phyloP scores from a whole-genome alignment of 2,797 vertebrate species.

The Cryptoblepharus egeriae region DNA sequence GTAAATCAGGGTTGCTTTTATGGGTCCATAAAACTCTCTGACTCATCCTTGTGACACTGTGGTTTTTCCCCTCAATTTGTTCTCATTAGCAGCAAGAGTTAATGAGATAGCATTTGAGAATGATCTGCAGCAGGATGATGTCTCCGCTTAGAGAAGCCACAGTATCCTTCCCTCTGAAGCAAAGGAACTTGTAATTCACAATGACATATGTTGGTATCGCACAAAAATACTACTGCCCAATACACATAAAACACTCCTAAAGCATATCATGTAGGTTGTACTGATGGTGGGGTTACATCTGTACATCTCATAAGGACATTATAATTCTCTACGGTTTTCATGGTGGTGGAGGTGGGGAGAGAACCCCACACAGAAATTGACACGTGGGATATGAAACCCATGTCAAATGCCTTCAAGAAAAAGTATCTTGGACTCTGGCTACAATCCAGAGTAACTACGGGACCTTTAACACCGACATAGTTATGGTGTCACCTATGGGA shows the following conservation, averaged over 20 bases:
- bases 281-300: background rate
- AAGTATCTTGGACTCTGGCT: background rate
- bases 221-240: conserved; percentile 33
- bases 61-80: conserved; percentile 78
- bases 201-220: conserved; percentile 32
- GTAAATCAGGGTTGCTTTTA: conserved; percentile 79
- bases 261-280: conserved; percentile 12
- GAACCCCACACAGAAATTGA: background rate
- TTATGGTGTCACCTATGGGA: too few species aligned
- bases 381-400: background rate
- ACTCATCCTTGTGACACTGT: conserved; percentile 74
- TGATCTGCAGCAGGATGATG: conserved; percentile 70
- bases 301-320: background rate
- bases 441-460: too few species aligned
- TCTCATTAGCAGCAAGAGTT: conserved; percentile 77
- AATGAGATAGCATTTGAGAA: conserved; percentile 75
- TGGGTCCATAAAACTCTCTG: conserved; percentile 77
- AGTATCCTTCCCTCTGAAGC: conserved; percentile 31
- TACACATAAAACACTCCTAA: conserved; percentile 25
- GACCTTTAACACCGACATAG: too few species aligned
- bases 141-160: conserved; percentile 59
- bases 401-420: background rate
- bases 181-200: conserved; percentile 47
- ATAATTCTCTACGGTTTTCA: background rate
- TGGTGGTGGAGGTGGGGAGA: background rate